Evolutionary conservation across 1,140 invertebrate genomes (phyloP).

Genomic region (Choristoneura fumiferana): DNA sequence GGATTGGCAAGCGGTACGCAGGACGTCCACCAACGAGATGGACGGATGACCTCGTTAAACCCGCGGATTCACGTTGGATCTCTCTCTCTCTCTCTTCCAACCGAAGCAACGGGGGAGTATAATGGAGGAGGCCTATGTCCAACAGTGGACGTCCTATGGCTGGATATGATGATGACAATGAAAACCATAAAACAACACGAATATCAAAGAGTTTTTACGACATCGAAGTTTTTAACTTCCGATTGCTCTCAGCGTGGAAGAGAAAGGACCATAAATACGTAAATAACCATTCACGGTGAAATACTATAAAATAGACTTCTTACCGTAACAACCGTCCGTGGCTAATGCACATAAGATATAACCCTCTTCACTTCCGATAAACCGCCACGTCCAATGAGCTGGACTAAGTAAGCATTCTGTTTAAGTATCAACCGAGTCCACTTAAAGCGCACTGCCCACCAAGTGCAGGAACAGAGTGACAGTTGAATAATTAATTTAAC

Average conservation of each 20-base stretch:
- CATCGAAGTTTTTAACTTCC: neutral
- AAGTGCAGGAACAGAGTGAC: constrained; percentile 23
- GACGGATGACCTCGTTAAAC: no score
- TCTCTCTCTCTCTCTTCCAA: no score
- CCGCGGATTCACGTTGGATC: no score
- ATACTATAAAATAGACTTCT: constrained; percentile 9
- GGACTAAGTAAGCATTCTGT: constrained; percentile 14
- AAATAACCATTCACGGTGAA: neutral
- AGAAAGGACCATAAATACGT: neutral
- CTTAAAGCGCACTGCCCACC: constrained; percentile 30
- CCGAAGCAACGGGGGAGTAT: no score
- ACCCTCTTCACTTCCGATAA: constrained; percentile 2
- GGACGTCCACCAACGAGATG: no score
- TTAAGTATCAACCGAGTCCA: constrained; percentile 11
- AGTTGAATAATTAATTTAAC: constrained; percentile 60
- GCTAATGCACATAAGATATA: constrained; percentile 4
- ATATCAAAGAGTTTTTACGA: no score
- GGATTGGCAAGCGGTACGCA: no score
- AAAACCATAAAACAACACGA: no score
- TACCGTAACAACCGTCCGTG: constrained; percentile 1
- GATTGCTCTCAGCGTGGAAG: neutral
- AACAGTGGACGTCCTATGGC: no score
- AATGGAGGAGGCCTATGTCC: no score
- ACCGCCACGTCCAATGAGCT: constrained; percentile 11
- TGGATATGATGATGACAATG: no score